These are phyloP conservation scores for Daboia siamensis DNA, from an alignment of 2,113 vertebrate species.

Conservation along the genomic window DNA sequence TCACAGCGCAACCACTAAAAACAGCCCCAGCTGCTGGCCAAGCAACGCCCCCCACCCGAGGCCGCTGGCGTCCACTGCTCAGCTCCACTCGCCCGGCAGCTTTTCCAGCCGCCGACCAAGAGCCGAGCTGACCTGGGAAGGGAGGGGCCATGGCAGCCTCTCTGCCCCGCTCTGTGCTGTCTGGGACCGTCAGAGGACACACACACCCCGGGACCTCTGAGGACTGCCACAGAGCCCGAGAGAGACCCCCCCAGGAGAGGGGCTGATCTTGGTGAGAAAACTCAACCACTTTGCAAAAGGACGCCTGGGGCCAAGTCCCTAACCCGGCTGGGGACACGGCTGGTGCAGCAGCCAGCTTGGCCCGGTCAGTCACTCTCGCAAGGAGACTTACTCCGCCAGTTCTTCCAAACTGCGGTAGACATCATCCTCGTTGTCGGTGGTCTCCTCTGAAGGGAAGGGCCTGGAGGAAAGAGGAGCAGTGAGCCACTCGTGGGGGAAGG, in stretches of 20 bases:
- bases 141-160: neutral
- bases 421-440: slow-evolving; percentile 88
- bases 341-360: neutral
- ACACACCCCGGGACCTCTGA: neutral
- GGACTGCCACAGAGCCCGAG: neutral
- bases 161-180: neutral
- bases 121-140: neutral
- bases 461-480: slow-evolving; percentile 55
- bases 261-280: neutral
- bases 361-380: neutral
- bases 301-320: neutral
- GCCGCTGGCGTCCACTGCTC: neutral
- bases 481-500: neutral
- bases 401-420: slow-evolving; percentile 97
- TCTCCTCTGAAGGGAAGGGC: slow-evolving; percentile 95
- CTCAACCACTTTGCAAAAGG: neutral
- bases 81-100: neutral
- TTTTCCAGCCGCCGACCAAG: neutral
- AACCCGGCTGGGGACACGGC: neutral
- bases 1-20: neutral
- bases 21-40: neutral
- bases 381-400: slow-evolving; percentile 88
- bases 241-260: neutral
- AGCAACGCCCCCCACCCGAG: neutral
- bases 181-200: neutral